Conservation (phyloP, 2,113 vertebrate genomes). For the Chlamydotis undulata region DNA sequence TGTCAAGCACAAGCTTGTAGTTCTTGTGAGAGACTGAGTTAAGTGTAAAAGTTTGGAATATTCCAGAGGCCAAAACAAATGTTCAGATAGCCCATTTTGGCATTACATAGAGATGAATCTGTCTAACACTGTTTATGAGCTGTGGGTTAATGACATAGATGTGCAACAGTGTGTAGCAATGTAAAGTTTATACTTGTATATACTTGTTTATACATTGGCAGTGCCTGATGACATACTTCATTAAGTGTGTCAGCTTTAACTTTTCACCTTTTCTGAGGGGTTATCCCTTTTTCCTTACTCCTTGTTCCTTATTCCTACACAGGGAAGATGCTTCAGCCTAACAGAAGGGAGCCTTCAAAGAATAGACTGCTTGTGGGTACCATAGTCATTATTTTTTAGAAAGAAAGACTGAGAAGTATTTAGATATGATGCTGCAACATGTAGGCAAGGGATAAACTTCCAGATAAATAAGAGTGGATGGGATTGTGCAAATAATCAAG, state of each 20-base stretch:
- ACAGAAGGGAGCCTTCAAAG: neutral
- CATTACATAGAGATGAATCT: neutral
- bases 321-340: neutral
- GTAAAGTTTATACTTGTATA: neutral
- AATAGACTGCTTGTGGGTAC: neutral
- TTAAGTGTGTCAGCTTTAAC: neutral
- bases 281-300: neutral
- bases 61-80: neutral
- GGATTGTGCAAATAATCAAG: neutral
- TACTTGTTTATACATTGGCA: neutral
- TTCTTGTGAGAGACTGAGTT: neutral
- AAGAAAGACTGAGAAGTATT: neutral
- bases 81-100: neutral
- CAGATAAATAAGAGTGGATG: neutral
- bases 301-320: neutral
- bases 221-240: neutral
- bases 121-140: neutral
- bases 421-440: neutral
- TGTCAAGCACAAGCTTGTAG: neutral
- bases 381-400: neutral
- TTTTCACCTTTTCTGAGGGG: neutral
- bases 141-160: neutral
- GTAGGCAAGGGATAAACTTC: neutral
- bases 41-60: neutral
- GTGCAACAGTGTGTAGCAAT: neutral